Percentiles rank a stretch among this genome's conserved stretches.
These are phyloP conservation scores for Cydia strobilella DNA, from an alignment of 1,140 invertebrate species.

Conservation along the genomic window DNA sequence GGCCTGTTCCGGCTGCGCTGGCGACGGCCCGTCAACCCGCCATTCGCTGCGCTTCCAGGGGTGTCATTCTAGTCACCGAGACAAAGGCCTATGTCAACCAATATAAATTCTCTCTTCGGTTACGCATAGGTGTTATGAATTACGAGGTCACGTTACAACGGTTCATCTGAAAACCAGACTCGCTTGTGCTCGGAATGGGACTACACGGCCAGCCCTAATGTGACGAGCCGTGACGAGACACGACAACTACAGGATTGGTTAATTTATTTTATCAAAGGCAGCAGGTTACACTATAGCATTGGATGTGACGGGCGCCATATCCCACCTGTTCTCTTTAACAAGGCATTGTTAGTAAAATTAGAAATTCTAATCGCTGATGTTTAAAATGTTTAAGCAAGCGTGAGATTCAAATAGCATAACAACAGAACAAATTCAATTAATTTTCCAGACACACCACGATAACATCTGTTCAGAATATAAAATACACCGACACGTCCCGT, in stretches of 20 bases:
- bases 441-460: slow-evolving; percentile 64
- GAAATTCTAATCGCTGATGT: slow-evolving; percentile 53
- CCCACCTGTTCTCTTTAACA: slow-evolving; percentile 35
- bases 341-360: slow-evolving; percentile 31
- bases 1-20: slow-evolving; percentile 38
- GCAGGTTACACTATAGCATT: slow-evolving; percentile 8
- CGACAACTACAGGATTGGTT: slow-evolving; percentile 14
- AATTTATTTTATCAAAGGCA: slow-evolving; percentile 32
- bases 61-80: neutral
- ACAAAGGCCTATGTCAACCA: neutral
- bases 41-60: slow-evolving; percentile 49
- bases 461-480: slow-evolving; percentile 78
- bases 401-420: slow-evolving; percentile 67
- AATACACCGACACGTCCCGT: slow-evolving; percentile 60
- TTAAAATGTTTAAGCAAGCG: slow-evolving; percentile 66
- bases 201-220: neutral
- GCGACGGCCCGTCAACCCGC: slow-evolving; percentile 31
- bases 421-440: slow-evolving; percentile 73
- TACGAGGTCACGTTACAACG: neutral
- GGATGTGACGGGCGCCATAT: slow-evolving; percentile 19
- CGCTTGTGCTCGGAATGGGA: neutral
- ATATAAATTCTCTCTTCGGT: slow-evolving; percentile 43
- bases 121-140: slow-evolving; percentile 40
- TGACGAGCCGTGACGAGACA: slow-evolving; percentile 29
- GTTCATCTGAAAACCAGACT: neutral